Evolutionary conservation across 2,113 vertebrate genomes (phyloP).

Genomic region (Anoplopoma fimbria): DNA sequence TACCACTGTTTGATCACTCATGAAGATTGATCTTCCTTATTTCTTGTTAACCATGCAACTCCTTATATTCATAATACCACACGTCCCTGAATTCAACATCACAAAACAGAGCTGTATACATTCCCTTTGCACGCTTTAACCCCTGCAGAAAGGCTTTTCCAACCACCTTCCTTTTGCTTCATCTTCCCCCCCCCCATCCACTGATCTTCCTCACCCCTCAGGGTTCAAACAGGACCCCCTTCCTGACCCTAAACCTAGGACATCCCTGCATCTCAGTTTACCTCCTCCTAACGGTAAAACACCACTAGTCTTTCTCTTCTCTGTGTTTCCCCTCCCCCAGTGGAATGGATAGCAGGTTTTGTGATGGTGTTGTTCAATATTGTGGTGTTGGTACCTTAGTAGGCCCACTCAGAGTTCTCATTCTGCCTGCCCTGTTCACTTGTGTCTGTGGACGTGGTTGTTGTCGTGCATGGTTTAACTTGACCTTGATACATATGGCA

Average conservation of each 20-base stretch:
- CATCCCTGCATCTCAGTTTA: constrained; percentile 84
- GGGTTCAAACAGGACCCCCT: constrained; percentile 80
- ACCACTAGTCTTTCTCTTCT: constrained; percentile 49
- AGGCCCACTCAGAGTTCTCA: constrained; percentile 46
- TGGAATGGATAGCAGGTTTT: constrained; percentile 65
- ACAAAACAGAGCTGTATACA: constrained; percentile 39
- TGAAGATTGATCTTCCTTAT: constrained; percentile 20
- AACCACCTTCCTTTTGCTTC: constrained; percentile 69
- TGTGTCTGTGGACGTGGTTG: constrained; percentile 63
- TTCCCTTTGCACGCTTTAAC: constrained; percentile 12
- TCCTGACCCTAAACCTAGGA: constrained; percentile 83
- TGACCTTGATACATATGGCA: constrained; percentile 12
- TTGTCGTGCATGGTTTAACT: constrained; percentile 74
- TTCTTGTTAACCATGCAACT: constrained; percentile 56
- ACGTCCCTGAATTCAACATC: constrained; percentile 54
- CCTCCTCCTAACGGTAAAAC: constrained; percentile 83
- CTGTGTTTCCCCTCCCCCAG: constrained; percentile 48
- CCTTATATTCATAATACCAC: constrained; percentile 19
- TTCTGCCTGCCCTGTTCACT: constrained; percentile 66
- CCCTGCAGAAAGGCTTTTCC: constrained; percentile 31
- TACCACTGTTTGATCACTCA: constrained; percentile 34
- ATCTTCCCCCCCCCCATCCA: constrained; percentile 53
- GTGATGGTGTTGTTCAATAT: constrained; percentile 72
- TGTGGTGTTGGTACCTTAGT: constrained; percentile 63
- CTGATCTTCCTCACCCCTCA: constrained; percentile 61